Evolutionary conservation across 2,113 vertebrate species (phyloP).

Genomic region (Cyprichromis sp.): DNA sequence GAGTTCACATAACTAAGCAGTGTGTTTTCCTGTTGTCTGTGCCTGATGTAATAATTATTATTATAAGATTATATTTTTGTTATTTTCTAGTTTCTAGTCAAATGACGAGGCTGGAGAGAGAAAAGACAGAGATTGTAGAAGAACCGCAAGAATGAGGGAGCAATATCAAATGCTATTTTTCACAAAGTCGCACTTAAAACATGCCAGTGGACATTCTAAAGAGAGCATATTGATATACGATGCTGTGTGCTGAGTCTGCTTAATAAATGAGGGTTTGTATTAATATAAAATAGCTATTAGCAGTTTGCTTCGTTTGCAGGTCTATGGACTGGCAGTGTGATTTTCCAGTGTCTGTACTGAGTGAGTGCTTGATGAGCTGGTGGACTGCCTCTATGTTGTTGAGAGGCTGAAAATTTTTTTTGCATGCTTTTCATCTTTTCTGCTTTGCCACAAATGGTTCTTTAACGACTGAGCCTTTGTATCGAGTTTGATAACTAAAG

Average conservation of each 20-base stretch:
- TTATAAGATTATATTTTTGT: background rate
- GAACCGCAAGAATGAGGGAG: background rate
- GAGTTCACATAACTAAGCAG: background rate
- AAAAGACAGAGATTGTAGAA: background rate
- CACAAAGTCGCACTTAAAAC: background rate
- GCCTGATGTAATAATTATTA: accelerated
- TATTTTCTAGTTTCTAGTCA: background rate
- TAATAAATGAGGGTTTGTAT: background rate
- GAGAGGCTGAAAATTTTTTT: background rate
- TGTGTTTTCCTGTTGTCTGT: accelerated
- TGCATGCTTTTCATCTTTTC: background rate
- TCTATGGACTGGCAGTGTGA: background rate
- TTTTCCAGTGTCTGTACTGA: background rate
- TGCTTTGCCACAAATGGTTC: background rate
- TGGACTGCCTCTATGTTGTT: background rate
- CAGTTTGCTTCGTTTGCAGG: background rate
- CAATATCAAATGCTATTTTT: background rate
- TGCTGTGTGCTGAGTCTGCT: background rate
- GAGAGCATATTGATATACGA: background rate
- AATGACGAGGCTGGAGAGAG: accelerated
- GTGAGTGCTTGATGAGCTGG: background rate
- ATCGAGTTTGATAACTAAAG: background rate
- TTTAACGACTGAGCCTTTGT: accelerated
- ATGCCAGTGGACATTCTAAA: background rate
- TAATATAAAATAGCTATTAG: background rate